phyloP scores from a whole-genome alignment of 2,888 invertebrate genomes.

The Lasioglossum vierecki region DNA sequence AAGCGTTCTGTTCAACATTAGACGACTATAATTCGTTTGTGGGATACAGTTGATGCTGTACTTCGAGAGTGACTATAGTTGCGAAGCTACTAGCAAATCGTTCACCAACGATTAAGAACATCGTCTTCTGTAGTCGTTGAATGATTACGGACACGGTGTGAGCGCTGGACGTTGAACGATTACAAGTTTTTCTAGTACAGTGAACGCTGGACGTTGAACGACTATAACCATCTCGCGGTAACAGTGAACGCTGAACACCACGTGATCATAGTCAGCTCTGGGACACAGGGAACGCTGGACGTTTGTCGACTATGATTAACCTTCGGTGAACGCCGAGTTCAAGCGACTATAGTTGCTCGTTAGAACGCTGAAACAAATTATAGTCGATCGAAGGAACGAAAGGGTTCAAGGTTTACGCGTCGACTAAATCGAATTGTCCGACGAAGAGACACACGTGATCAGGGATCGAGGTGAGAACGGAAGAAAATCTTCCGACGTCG shows the following conservation, averaged over 20 bases:
- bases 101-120: background rate
- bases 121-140: background rate
- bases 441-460: background rate
- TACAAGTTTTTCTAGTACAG: background rate
- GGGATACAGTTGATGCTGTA: background rate
- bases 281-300: background rate
- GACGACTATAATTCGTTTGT: background rate
- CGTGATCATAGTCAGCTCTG: background rate
- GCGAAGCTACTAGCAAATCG: background rate
- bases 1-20: background rate
- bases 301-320: background rate
- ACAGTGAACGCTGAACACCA: background rate
- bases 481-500: background rate
- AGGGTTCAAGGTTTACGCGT: background rate
- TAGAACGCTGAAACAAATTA: background rate
- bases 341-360: background rate
- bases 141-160: background rate
- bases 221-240: background rate
- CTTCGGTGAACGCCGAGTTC: background rate
- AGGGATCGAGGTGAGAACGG: background rate
- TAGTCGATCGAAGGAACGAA: background rate
- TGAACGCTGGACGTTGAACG: background rate
- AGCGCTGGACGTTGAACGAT: background rate
- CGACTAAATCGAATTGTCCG: background rate
- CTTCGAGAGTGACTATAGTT: background rate